These are phyloP conservation scores for Mercenaria mercenaria DNA, from an alignment of 1,140 invertebrate genomes.

Conservation along the genomic window DNA sequence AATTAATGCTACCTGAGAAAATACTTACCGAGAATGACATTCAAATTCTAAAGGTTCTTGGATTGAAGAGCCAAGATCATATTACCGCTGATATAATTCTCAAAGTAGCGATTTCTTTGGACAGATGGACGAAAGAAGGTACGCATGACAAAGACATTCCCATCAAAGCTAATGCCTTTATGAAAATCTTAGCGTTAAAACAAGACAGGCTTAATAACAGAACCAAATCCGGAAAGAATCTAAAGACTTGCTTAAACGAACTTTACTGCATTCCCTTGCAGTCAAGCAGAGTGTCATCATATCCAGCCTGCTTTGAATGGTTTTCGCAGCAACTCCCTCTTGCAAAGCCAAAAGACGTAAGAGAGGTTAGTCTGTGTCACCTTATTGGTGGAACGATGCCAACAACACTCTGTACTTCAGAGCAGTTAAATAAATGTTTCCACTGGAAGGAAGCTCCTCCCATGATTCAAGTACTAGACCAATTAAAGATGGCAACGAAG, in stretches of 20 bases:
- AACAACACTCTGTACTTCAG: background rate
- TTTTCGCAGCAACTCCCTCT: background rate
- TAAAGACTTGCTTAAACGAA: background rate
- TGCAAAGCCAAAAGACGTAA: background rate
- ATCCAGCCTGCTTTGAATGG: background rate
- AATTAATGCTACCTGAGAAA: background rate
- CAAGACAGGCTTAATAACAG: background rate
- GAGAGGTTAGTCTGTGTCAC: background rate
- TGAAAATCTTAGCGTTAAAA: background rate
- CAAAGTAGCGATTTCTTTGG: background rate
- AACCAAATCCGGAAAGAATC: background rate
- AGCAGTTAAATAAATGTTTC: background rate
- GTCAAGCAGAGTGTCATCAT: background rate
- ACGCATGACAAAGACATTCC: background rate
- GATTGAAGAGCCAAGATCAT: background rate
- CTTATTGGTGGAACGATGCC: constrained; percentile 5
- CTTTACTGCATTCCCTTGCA: background rate
- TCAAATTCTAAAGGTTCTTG: background rate
- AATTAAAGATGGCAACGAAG: background rate
- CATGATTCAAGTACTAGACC: background rate
- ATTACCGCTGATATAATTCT: background rate
- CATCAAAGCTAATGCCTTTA: background rate
- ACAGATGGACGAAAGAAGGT: background rate
- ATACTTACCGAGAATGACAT: background rate
- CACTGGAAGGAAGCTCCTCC: background rate